Conservation (phyloP, 2,888 invertebrate genomes). For the Herminia tarsipennalis region DNA sequence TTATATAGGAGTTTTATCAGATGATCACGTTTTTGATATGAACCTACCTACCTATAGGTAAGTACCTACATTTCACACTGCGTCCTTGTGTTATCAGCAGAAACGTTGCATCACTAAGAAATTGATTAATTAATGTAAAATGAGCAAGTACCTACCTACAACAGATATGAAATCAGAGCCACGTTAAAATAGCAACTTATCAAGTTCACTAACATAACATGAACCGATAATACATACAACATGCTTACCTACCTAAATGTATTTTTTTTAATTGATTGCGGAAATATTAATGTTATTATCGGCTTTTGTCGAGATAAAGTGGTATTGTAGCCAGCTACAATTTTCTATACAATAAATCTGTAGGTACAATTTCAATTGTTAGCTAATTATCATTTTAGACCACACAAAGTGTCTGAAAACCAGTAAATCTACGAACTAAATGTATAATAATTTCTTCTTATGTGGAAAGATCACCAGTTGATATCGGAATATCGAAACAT, state of each 20-base stretch:
- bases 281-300: no score
- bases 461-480: constrained; percentile 26
- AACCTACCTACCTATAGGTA: constrained; percentile 2
- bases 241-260: not conserved
- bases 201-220: constrained; percentile 37
- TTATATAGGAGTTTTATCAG: no score
- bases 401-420: no score
- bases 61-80: constrained; percentile 1
- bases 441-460: not conserved
- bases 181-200: constrained; percentile 29
- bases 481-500: constrained; percentile 21
- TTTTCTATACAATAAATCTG: no score
- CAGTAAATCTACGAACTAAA: no score
- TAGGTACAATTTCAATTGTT: no score
- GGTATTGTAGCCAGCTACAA: no score
- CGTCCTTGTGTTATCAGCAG: constrained; percentile 36
- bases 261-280: not conserved
- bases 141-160: constrained; percentile 6
- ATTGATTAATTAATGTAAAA: constrained; percentile 16
- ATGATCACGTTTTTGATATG: constrained; percentile 8
- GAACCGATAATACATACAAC: constrained; percentile 20
- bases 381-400: no score
- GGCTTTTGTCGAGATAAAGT: no score
- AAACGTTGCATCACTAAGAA: constrained; percentile 16
- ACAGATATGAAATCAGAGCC: constrained; percentile 17